Evolutionary conservation across 2,797 vertebrate genomes (phyloP), one percentile per base, ranked within the genome.

Genomic region (Xerus rutilus): DNA sequence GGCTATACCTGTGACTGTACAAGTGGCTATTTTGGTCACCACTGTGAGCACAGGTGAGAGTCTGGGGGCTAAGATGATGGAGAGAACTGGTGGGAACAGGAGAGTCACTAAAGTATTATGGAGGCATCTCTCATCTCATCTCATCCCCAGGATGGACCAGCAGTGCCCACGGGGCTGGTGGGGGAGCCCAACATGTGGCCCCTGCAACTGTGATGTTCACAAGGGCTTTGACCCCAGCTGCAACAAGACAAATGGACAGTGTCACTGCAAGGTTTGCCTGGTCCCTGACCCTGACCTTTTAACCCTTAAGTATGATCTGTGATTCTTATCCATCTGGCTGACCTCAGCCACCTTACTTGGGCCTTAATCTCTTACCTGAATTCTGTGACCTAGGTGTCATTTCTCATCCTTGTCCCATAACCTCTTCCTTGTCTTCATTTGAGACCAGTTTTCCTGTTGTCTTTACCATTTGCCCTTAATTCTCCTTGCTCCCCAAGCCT

Each of bases 91-190:
- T 35, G n/a, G n/a, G 65, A 15, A 12, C 7, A 30, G 78, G 54
- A 25, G 49, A 30, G 32, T 85, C 52, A 59, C 59, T 72, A 47
- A 83, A 57, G 18, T n/a, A 3, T 20, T 15, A 2, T 10, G 9
- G 35, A 76, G 47, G n/a, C 52, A 11, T 52, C 72, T 93, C 73
- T 95, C 69, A 54, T 54, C 14, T 82, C 57, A 23, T 74, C 57
- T 98, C 39, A 96, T 93, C 69, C 97, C 78, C 96, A 99, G 99
- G 98, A 99, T 99, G 97, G 99, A 99, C 97, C 99, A 99, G 97
- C 99, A 99, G 94, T 99, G 99, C 96, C 99, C 99, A 0, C 99
- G 99, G 94, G 99, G 99, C 39, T 99, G 99, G 99, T 99, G 99
- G 99, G 99, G 99, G 30, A 99, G 98, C 98, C 99, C 99, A 1